A percentile compares a stretch with the other conserved stretches of the same genome.
phyloP scores from a whole-genome alignment of 35 echinoderm and acorn worm genomes.

The Acanthaster planci region DNA sequence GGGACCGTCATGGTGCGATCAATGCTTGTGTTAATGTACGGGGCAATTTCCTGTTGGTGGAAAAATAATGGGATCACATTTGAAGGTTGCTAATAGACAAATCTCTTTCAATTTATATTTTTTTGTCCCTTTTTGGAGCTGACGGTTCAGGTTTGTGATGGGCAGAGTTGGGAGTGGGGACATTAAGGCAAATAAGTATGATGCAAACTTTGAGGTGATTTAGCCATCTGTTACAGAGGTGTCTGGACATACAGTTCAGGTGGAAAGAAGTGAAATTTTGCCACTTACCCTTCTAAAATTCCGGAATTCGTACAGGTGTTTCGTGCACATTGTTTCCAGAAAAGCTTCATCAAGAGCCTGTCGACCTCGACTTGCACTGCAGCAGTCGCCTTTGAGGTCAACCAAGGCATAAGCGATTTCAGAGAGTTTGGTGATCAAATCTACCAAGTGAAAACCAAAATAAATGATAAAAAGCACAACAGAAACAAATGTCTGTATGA shows the following conservation, averaged over 20 bases:
- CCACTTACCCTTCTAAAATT: constrained; percentile 90
- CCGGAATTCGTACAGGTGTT: constrained; percentile 84
- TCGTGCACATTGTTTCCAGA: constrained; percentile 71
- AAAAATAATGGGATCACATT: constrained; percentile 2
- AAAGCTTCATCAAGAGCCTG: constrained; percentile 76
- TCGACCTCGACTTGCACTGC: constrained; percentile 60
- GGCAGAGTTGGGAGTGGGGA: no score
- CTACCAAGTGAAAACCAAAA: constrained; percentile 39
- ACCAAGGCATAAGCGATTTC: constrained; percentile 86
- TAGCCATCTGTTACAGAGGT: neutral
- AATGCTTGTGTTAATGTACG: constrained; percentile 60
- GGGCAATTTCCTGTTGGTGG: constrained; percentile 66
- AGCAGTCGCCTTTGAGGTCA: constrained; percentile 89
- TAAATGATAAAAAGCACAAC: no score
- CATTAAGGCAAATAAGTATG: no score
- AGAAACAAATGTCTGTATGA: no score
- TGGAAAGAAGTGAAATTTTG: neutral
- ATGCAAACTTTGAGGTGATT: neutral
- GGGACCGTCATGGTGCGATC: constrained; percentile 54
- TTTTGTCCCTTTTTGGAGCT: neutral
- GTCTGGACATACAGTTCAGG: neutral
- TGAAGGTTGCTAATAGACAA: neutral
- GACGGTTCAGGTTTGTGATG: neutral
- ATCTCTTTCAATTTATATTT: neutral
- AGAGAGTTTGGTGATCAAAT: constrained; percentile 85